A percentile compares a stretch with the other conserved stretches of the same genome.
phyloP scores from a whole-genome alignment of 1,140 invertebrate genomes.

The Brachystomella parvula region DNA sequence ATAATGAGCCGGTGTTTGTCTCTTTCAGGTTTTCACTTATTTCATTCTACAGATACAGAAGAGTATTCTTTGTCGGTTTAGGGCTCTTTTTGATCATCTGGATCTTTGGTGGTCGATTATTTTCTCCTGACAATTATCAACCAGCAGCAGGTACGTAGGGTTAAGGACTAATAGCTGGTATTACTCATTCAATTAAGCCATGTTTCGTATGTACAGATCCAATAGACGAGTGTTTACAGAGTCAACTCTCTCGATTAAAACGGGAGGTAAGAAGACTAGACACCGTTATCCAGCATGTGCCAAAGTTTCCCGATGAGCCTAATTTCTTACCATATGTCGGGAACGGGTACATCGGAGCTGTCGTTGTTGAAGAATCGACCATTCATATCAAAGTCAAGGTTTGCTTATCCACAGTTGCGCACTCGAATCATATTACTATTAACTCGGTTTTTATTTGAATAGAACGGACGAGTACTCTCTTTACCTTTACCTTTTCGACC shows the following conservation, averaged over 20 bases:
- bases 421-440: neutral
- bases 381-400: slow-evolving; percentile 54
- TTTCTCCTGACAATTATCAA: slow-evolving; percentile 47
- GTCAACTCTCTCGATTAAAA: slow-evolving; percentile 54
- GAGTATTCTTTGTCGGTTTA: slow-evolving; percentile 54
- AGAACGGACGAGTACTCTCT: slow-evolving; percentile 58
- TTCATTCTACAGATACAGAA: slow-evolving; percentile 50
- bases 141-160: slow-evolving; percentile 42
- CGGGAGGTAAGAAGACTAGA: slow-evolving; percentile 55
- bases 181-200: slow-evolving; percentile 2
- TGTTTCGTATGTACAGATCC: slow-evolving; percentile 45
- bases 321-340: slow-evolving; percentile 66
- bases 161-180: neutral
- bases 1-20: neutral
- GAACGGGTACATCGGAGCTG: slow-evolving; percentile 64
- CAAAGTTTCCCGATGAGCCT: slow-evolving; percentile 49
- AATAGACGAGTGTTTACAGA: slow-evolving; percentile 55
- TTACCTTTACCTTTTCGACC: slow-evolving; percentile 65
- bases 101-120: slow-evolving; percentile 57
- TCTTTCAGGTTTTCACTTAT: neutral
- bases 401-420: neutral
- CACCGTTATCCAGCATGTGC: slow-evolving; percentile 57
- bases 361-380: slow-evolving; percentile 55
- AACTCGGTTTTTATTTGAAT: slow-evolving; percentile 4
- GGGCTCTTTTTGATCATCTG: slow-evolving; percentile 54